These are phyloP conservation scores for Drosophila persimilis DNA, from an alignment of 1,140 invertebrate genomes.

Conservation along the genomic window DNA sequence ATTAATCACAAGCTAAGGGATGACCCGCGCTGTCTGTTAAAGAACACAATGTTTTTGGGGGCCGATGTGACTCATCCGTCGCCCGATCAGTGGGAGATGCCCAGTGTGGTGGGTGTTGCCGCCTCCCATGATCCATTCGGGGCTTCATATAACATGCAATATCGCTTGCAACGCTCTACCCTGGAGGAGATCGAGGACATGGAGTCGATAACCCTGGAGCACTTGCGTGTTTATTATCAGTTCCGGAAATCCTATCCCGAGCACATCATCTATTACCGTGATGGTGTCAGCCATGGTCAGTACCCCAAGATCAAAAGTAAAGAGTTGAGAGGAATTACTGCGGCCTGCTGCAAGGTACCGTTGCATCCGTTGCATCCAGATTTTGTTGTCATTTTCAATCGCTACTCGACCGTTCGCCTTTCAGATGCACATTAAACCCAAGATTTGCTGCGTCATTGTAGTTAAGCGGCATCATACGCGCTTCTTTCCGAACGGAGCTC, in stretches of 20 bases:
- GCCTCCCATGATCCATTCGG: too few relatives aligned
- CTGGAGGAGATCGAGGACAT: too few relatives aligned
- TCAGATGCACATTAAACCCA: slow-evolving; percentile 83
- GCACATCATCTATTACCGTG: slow-evolving; percentile 90
- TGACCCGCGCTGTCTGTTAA: slow-evolving; percentile 24
- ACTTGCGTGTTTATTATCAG: too few relatives aligned
- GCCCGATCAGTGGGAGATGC: too few relatives aligned
- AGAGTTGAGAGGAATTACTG: slow-evolving; percentile 54
- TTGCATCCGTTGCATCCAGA: neutral
- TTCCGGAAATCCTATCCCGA: slow-evolving; percentile 84
- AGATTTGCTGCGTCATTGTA: slow-evolving; percentile 92
- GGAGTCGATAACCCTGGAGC: too few relatives aligned
- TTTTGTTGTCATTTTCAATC: neutral
- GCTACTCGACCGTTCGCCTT: neutral
- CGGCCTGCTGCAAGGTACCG: slow-evolving; percentile 51
- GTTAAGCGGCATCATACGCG: slow-evolving; percentile 86
- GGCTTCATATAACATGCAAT: too few relatives aligned
- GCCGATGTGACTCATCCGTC: too few relatives aligned
- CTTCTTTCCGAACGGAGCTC: slow-evolving; percentile 18
- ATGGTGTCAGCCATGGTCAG: slow-evolving; percentile 95
- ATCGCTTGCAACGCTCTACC: too few relatives aligned
- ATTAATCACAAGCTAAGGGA: slow-evolving; percentile 78
- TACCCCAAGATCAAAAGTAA: slow-evolving; percentile 86
- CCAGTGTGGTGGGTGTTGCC: too few relatives aligned
- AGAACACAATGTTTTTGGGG: too few relatives aligned